Conservation (phyloP, 2,888 invertebrate species). For the Malthinus seriepunctatus region DNA sequence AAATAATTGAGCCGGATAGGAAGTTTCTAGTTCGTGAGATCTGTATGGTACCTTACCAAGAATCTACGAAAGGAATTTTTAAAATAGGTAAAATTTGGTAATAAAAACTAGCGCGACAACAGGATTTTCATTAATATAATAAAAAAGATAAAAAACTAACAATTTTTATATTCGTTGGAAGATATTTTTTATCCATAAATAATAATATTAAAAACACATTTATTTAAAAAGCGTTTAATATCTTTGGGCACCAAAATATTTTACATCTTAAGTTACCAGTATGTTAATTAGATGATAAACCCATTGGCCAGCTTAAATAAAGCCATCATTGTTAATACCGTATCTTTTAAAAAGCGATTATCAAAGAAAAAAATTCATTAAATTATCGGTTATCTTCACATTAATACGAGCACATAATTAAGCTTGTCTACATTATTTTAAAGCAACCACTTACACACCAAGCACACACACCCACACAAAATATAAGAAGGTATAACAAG, state of each 20-base stretch:
- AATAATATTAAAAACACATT: too few species aligned
- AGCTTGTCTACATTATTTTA: slow-evolving; percentile 17
- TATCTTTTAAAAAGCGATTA: background rate
- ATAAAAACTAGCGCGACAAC: too few species aligned
- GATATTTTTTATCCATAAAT: too few species aligned
- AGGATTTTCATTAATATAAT: too few species aligned
- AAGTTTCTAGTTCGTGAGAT: too few species aligned
- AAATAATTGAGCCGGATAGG: too few species aligned
- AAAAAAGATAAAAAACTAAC: too few species aligned
- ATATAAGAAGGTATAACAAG: slow-evolving; percentile 12
- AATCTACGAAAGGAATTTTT: too few species aligned
- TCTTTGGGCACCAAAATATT: background rate
- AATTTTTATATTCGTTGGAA: too few species aligned
- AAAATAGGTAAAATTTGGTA: too few species aligned
- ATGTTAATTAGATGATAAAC: slow-evolving; percentile 4
- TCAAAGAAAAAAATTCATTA: background rate
- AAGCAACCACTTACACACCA: slow-evolving; percentile 7
- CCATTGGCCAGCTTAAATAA: slow-evolving; percentile 4
- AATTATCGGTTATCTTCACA: background rate
- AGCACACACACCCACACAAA: slow-evolving; percentile 11
- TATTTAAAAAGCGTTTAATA: background rate
- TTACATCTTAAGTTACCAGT: background rate
- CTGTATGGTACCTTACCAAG: too few species aligned
- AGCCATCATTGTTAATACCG: slow-evolving; percentile 4
- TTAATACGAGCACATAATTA: slow-evolving; percentile 7